These are phyloP conservation scores for Polymixis lichenea DNA, from an alignment of 2,888 invertebrate species.

Conservation along the genomic window DNA sequence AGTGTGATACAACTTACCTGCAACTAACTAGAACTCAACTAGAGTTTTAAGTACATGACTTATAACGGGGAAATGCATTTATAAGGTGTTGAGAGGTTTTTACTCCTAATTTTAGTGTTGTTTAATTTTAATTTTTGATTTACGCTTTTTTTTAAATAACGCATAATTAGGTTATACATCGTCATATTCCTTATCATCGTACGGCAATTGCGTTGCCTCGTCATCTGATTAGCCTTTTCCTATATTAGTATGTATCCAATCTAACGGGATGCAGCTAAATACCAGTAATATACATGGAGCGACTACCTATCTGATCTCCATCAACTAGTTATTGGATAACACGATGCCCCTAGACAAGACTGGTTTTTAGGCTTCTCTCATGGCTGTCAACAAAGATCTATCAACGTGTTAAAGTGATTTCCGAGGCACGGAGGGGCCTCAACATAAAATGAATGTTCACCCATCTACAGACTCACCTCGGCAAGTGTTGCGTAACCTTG, in stretches of 20 bases:
- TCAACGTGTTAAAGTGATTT: no score
- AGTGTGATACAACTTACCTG: constrained; percentile 61
- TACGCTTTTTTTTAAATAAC: no score
- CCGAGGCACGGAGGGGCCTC: neutral
- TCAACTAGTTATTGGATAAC: no score
- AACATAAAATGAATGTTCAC: neutral
- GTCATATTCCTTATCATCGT: no score
- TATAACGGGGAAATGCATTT: constrained; percentile 37
- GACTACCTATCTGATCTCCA: no score
- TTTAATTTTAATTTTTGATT: constrained; percentile 5
- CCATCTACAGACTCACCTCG: neutral
- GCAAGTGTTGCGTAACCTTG: neutral
- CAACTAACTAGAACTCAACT: constrained; percentile 49
- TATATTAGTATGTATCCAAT: neutral
- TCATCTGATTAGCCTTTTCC: neutral
- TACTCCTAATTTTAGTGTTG: constrained; percentile 5
- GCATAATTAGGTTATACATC: neutral
- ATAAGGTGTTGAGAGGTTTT: neutral
- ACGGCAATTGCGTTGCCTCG: neutral
- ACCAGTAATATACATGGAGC: neutral
- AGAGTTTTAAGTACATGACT: constrained; percentile 56
- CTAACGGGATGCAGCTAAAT: neutral
- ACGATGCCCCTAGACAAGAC: no score
- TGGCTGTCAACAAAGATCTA: no score
- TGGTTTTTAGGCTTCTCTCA: no score